These are phyloP conservation scores for Pelusios castaneus DNA, from an alignment of 2,113 vertebrate species.

Conservation along the genomic window DNA sequence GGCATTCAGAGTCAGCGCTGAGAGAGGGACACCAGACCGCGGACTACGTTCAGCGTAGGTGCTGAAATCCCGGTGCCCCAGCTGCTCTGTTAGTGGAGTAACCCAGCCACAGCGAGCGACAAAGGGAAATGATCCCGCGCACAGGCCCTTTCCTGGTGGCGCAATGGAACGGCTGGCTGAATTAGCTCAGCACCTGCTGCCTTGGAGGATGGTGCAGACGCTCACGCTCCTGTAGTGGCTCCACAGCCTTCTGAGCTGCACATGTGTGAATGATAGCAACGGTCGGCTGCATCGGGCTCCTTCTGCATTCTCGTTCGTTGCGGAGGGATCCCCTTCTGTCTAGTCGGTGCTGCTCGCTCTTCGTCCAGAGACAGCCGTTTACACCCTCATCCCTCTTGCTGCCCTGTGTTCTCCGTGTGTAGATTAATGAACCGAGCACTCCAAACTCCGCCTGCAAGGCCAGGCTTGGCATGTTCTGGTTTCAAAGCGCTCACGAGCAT, in stretches of 20 bases:
- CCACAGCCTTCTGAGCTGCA: neutral
- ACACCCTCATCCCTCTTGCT: neutral
- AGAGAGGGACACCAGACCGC: neutral
- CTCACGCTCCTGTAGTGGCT: neutral
- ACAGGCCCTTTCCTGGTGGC: neutral
- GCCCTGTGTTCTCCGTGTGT: neutral
- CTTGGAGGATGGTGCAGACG: no score
- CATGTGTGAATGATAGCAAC: neutral
- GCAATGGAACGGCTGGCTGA: no score
- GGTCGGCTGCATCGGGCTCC: neutral
- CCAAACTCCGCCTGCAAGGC: neutral
- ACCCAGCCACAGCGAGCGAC: neutral
- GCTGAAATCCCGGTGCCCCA: no score
- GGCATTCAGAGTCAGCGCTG: no score
- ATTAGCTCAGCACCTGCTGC: no score
- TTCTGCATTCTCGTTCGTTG: neutral
- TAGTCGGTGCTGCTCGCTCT: neutral
- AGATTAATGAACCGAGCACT: neutral
- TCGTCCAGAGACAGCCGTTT: neutral
- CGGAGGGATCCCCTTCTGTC: no score
- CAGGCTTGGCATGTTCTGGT: no score
- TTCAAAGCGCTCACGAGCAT: neutral
- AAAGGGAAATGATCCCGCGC: no score
- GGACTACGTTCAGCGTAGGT: neutral
- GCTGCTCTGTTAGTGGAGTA: neutral